Evolutionary conservation across 2,797 vertebrate species (phyloP), one percentile per base, ranked within the genome.

Genomic region (Clamator glandarius): DNA sequence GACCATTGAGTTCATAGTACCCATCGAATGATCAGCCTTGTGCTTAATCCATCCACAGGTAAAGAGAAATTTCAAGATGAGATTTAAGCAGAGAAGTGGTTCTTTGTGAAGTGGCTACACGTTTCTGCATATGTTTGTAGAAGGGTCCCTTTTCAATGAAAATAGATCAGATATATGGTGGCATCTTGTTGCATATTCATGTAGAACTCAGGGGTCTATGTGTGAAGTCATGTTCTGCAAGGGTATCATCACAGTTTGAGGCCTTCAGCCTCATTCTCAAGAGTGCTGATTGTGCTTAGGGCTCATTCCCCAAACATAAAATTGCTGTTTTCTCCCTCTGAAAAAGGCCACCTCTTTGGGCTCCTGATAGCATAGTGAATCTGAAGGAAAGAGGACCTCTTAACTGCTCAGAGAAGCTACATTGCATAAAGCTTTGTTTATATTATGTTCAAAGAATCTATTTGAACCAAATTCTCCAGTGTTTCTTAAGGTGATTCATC

Each of bases 61-160:
- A 59, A 80, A 92, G 41, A 85, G 20, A 74, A 46, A 51, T n/a
- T 64, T 70, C 21, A 75, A 31, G 31, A 46, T 35, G 90, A 58
- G 21, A 87, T 75, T 89, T 92, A 89, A 80, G 58, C 33, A 79
- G 72, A 93, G 50, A 92, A 91, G 36, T 5, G 50, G 57, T 58
- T 94, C 62, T 96, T 92, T 95, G 41, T 74, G 46, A 72, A 88
- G 68, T 48, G 89, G 16, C 64, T 87, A 84, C 58, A 74, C 26
- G 61, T 83, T 94, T 90, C 62, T 80, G 25, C 15, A 28, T 21
- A 59, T 35, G 11, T 50, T 52, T 69, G 23, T 28, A 84, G 12
- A 9, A 67, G 90, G 13, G 50, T 51, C 55, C 39, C 6, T 82
- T 82, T 64, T 70, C 36, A 58, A 55, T 15, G 23, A 55, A 75